phyloP scores from a whole-genome alignment of 2,888 invertebrate species.

The Neocrepidodera transversa region DNA sequence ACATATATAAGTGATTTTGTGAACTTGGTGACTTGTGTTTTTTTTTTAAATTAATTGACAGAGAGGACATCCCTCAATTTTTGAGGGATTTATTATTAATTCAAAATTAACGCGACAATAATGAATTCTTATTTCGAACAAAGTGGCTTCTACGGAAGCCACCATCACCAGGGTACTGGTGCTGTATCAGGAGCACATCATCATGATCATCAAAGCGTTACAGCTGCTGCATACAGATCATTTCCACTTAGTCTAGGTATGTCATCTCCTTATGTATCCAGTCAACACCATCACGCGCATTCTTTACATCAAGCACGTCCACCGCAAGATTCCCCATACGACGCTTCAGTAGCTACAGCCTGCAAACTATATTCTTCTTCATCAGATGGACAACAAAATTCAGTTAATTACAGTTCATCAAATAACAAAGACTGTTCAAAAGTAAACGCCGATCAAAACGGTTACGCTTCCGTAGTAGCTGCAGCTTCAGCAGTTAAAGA shows the following conservation, averaged over 20 bases:
- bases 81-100: constrained; percentile 47
- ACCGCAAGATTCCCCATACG: constrained; percentile 91
- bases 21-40: constrained; percentile 39
- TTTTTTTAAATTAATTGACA: constrained; percentile 32
- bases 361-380: constrained; percentile 82
- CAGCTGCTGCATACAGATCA: constrained; percentile 78
- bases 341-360: constrained; percentile 85
- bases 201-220: constrained; percentile 75
- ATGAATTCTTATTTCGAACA: constrained; percentile 98
- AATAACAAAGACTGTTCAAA: constrained; percentile 79
- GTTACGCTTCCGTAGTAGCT: constrained; percentile 74
- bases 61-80: constrained; percentile 48
- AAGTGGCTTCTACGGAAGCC: constrained; percentile 92
- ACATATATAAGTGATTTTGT: constrained; percentile 33
- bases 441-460: constrained; percentile 66
- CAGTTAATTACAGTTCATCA: constrained; percentile 63
- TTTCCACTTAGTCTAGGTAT: constrained; percentile 86
- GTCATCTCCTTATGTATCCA: constrained; percentile 78
- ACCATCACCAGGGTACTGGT: constrained; percentile 82
- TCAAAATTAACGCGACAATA: constrained; percentile 59
- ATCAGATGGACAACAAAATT: constrained; percentile 67
- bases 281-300: constrained; percentile 74
- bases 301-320: constrained; percentile 77
- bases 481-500: constrained; percentile 68
- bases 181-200: constrained; percentile 67